Evolutionary conservation across 2,113 vertebrate species (phyloP).

Genomic region (Callipepla californica): DNA sequence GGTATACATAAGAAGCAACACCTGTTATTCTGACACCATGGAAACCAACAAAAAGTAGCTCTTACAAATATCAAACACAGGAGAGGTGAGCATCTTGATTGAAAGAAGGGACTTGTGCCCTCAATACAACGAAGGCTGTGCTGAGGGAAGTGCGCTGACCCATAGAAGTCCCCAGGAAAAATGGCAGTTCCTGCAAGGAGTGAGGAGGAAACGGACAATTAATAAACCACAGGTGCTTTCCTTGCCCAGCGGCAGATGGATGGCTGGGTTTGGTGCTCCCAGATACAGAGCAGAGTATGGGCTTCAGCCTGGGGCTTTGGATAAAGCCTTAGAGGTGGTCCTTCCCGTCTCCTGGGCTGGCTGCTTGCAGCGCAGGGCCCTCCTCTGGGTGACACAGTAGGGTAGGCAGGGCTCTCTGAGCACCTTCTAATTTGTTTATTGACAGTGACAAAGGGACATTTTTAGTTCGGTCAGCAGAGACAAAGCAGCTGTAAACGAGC

Average conservation of each 20-base stretch:
- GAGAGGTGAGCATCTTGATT: neutral
- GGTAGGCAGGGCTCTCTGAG: neutral
- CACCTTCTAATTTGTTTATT: conserved; percentile 17
- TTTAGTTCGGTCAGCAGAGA: conserved; percentile 48
- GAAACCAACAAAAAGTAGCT: neutral
- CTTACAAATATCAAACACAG: neutral
- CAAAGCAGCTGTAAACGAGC: neutral
- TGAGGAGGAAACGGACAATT: neutral
- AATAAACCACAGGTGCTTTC: neutral
- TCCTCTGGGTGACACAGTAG: rapidly evolving
- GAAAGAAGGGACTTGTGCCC: neutral
- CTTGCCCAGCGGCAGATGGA: neutral
- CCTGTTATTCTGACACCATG: neutral
- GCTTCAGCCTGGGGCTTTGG: neutral
- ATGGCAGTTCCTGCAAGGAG: neutral
- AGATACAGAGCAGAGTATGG: neutral
- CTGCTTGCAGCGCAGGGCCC: neutral
- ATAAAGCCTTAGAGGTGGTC: neutral
- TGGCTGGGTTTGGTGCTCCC: neutral
- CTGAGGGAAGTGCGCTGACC: neutral
- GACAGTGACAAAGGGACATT: neutral
- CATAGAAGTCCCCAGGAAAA: neutral
- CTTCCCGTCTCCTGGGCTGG: rapidly evolving
- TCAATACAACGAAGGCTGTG: neutral
- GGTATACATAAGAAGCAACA: neutral